phyloP scores from a whole-genome alignment of 1,140 invertebrate genomes.

The Hycleus cichorii region DNA sequence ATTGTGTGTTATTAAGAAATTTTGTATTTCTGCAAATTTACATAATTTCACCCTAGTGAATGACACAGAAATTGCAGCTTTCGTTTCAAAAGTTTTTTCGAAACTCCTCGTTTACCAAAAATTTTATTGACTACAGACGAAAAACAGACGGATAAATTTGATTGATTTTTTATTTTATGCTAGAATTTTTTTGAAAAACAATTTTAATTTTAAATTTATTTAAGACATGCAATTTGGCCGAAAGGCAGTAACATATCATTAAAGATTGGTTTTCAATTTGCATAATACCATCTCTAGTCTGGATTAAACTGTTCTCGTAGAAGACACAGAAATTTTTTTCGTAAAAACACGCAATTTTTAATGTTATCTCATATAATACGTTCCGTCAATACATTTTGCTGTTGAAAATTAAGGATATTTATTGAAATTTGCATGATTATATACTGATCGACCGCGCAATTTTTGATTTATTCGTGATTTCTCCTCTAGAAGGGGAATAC shows the following conservation, averaged over 20 bases:
- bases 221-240: conserved; percentile 5
- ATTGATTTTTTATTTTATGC: too few relatives aligned
- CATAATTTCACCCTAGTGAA: too few relatives aligned
- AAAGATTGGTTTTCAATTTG: conserved; percentile 14
- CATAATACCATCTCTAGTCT: conserved; percentile 12
- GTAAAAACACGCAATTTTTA: conserved; percentile 5
- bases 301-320: conserved; percentile 11
- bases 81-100: background rate
- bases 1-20: too few relatives aligned
- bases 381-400: background rate
- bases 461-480: too few relatives aligned
- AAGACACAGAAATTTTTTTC: conserved; percentile 7
- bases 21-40: too few relatives aligned
- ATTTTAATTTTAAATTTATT: background rate
- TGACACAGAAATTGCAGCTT: too few relatives aligned
- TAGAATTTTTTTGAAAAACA: too few relatives aligned
- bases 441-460: background rate
- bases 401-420: conserved; percentile 7
- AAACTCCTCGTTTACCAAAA: background rate
- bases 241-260: conserved; percentile 6
- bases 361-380: background rate
- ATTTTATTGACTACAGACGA: background rate
- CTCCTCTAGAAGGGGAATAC: background rate
- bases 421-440: conserved; percentile 14
- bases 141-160: too few relatives aligned